Conservation (phyloP, 2,888 invertebrate genomes). For the Sinhomidia bicolor region DNA sequence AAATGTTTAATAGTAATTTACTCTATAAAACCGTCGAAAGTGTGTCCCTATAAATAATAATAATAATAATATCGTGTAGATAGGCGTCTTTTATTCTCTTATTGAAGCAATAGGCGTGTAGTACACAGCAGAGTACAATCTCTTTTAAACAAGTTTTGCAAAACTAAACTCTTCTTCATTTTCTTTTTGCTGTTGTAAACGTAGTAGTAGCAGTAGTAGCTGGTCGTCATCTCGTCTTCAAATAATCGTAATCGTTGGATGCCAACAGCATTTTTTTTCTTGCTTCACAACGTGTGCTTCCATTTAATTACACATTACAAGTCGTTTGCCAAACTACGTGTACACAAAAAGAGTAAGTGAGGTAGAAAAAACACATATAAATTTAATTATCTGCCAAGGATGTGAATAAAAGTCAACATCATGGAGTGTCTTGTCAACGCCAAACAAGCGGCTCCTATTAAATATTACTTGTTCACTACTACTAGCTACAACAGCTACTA, state of each 20-base stretch:
- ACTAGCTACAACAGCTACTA: too few species aligned
- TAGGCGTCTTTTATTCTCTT: neutral
- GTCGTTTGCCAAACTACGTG: constrained; percentile 72
- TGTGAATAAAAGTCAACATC: constrained; percentile 76
- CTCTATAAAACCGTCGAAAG: constrained; percentile 29
- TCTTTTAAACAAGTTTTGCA: too few species aligned
- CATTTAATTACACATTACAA: constrained; percentile 75
- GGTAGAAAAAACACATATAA: constrained; percentile 72
- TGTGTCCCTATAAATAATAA: constrained; percentile 26
- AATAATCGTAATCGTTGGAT: constrained; percentile 66
- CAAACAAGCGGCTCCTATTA: constrained; percentile 73
- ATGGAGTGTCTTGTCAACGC: constrained; percentile 75
- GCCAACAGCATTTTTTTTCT: constrained; percentile 71
- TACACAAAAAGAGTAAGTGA: constrained; percentile 54
- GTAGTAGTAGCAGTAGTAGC: neutral
- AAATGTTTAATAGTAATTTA: constrained; percentile 24
- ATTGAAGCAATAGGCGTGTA: too few species aligned
- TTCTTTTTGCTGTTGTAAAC: too few species aligned
- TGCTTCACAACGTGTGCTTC: constrained; percentile 69
- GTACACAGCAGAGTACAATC: too few species aligned
- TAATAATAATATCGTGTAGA: constrained; percentile 20
- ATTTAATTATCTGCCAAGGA: constrained; percentile 76
- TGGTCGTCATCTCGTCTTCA: constrained; percentile 1
- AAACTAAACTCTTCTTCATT: neutral
- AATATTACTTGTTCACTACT: constrained; percentile 64